These are phyloP conservation scores for Aleadryas rufinucha DNA, from an alignment of 2,113 vertebrate species.

Conservation along the genomic window DNA sequence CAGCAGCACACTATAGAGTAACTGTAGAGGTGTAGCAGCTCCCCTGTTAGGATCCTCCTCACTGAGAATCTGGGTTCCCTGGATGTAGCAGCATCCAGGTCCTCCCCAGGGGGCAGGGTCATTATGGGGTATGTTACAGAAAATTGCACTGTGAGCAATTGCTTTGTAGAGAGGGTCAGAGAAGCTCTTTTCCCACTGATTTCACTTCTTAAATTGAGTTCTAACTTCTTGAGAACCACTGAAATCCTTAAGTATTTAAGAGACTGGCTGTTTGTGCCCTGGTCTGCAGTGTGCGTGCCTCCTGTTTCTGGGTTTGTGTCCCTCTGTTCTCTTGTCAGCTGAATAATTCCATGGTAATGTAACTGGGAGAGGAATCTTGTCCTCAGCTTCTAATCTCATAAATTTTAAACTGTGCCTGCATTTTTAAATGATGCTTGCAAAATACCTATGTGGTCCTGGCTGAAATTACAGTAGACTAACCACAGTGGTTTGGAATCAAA, in stretches of 20 bases:
- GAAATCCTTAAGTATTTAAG: neutral
- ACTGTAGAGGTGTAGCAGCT: neutral
- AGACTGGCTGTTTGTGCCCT: neutral
- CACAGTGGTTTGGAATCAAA: neutral
- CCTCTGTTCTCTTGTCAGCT: neutral
- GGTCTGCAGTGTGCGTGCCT: neutral
- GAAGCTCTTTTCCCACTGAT: neutral
- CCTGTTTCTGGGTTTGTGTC: neutral
- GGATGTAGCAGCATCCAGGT: neutral
- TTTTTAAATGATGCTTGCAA: neutral
- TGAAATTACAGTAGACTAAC: conserved; percentile 46
- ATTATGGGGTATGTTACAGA: neutral
- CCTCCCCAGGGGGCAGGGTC: neutral
- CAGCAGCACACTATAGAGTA: neutral
- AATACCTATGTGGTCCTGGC: neutral
- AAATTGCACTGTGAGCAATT: neutral
- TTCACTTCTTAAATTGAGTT: neutral
- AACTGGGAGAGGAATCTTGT: neutral
- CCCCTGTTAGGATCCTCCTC: neutral
- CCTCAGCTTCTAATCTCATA: neutral
- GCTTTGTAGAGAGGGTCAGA: neutral
- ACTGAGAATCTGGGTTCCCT: neutral
- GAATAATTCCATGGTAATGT: neutral
- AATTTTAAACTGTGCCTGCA: neutral
- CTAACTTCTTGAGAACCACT: neutral